Conservation (phyloP, 2,888 invertebrate genomes). For the Cordilura impudica region DNA sequence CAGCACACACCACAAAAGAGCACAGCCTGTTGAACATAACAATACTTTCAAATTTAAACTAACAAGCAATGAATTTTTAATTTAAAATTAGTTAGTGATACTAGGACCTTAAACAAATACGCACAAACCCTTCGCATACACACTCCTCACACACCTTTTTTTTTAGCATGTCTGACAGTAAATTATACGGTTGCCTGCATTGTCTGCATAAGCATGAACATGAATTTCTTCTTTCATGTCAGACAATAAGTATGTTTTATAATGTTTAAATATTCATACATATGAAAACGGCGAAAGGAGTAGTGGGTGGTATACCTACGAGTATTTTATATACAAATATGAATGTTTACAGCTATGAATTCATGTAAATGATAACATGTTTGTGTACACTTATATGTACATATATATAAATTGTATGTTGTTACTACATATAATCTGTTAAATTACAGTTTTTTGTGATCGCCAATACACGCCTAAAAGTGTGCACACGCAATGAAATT, state of each 20-base stretch:
- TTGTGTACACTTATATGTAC: neutral
- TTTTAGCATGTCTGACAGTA: slow-evolving; percentile 38
- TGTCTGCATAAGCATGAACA: slow-evolving; percentile 57
- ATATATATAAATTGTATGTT: slow-evolving; percentile 3
- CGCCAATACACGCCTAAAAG: slow-evolving; percentile 55
- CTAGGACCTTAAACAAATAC: too few species aligned
- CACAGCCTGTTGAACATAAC: slow-evolving; percentile 50
- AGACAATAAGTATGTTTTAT: slow-evolving; percentile 48
- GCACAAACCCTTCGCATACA: neutral
- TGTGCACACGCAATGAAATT: slow-evolving; percentile 54
- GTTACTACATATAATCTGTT: slow-evolving; percentile 51
- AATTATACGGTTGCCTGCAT: slow-evolving; percentile 59
- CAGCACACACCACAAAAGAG: neutral
- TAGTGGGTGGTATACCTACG: neutral
- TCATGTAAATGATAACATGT: neutral
- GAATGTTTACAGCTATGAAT: slow-evolving; percentile 10
- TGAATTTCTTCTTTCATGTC: slow-evolving; percentile 48
- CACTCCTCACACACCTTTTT: slow-evolving; percentile 7
- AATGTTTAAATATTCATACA: slow-evolving; percentile 33
- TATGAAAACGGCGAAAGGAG: neutral
- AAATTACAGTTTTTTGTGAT: slow-evolving; percentile 55
- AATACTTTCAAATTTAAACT: slow-evolving; percentile 4
- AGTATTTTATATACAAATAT: neutral
- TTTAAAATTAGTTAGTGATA: neutral
- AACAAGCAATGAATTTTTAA: neutral